phyloP scores from a whole-genome alignment of 2,888 invertebrate species.

The Dendrolimus houi region DNA sequence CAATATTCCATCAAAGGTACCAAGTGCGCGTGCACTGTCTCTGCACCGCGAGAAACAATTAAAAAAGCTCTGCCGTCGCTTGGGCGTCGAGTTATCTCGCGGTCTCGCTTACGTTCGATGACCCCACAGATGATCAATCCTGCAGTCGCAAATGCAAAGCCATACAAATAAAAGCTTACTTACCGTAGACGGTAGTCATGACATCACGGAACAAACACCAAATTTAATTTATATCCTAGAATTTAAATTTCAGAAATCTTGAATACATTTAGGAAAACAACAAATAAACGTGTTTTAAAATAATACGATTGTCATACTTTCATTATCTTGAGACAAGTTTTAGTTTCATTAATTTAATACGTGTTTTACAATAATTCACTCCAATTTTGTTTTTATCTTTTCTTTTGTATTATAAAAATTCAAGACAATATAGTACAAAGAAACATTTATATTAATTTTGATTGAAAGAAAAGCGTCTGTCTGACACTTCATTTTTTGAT shows the following conservation, averaged over 20 bases:
- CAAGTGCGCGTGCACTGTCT: conserved; percentile 23
- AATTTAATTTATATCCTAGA: not conserved
- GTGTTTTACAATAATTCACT: too few species aligned
- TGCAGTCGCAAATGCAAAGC: conserved; percentile 4
- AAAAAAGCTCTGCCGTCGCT: conserved; percentile 41
- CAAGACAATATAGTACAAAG: too few species aligned
- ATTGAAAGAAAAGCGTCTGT: too few species aligned
- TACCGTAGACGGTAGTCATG: not conserved
- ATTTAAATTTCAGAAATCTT: not conserved
- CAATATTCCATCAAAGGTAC: conserved; percentile 51
- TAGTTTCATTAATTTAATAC: too few species aligned
- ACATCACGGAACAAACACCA: not conserved
- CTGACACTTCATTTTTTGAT: too few species aligned
- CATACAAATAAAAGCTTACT: conserved; percentile 10
- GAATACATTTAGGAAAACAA: too few species aligned
- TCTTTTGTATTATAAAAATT: too few species aligned
- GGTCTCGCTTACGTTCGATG: conserved; percentile 36
- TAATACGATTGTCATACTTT: too few species aligned
- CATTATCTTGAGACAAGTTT: too few species aligned
- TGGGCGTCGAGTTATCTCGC: conserved; percentile 8
- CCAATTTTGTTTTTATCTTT: too few species aligned
- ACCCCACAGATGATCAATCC: conserved; percentile 22
- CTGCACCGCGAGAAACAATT: conserved; percentile 36
- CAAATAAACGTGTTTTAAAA: not conserved
- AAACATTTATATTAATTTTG: too few species aligned